Percentiles rank a stretch among this genome's conserved stretches.
Evolutionary conservation across 2,888 invertebrate species (phyloP).

Genomic region (Hoplodrina ambigua): DNA sequence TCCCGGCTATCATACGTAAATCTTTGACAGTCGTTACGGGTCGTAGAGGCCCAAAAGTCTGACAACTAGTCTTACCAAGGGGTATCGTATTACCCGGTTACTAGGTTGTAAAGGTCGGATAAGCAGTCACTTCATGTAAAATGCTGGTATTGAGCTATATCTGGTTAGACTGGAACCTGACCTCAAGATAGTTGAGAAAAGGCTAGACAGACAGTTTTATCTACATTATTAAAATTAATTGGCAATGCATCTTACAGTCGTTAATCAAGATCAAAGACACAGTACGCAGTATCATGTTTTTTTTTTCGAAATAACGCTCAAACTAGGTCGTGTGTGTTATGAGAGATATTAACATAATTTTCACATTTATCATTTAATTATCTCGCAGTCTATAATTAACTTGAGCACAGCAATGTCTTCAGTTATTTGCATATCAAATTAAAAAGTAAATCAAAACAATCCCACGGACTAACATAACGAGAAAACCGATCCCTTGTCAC

Average conservation of each 20-base stretch:
- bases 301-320: constrained; percentile 5
- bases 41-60: too few species aligned
- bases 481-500: constrained; percentile 88
- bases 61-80: too few species aligned
- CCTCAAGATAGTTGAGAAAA: too few species aligned
- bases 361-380: constrained; percentile 7
- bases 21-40: too few species aligned
- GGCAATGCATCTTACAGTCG: background rate
- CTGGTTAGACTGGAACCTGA: too few species aligned
- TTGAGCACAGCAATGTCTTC: background rate
- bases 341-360: constrained; percentile 33
- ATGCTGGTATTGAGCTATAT: too few species aligned
- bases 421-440: constrained; percentile 54
- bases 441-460: constrained; percentile 72
- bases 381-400: background rate
- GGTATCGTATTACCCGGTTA: too few species aligned
- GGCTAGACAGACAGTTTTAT: background rate
- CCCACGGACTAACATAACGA: constrained; percentile 80
- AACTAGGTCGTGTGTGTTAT: constrained; percentile 30
- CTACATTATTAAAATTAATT: background rate
- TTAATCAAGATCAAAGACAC: constrained; percentile 25
- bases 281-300: background rate
- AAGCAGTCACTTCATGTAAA: too few species aligned
- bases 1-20: too few species aligned
- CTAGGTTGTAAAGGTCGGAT: too few species aligned